These are phyloP conservation scores for Hyperoplus immaculatus DNA, from an alignment of 2,797 vertebrate genomes.

Conservation along the genomic window DNA sequence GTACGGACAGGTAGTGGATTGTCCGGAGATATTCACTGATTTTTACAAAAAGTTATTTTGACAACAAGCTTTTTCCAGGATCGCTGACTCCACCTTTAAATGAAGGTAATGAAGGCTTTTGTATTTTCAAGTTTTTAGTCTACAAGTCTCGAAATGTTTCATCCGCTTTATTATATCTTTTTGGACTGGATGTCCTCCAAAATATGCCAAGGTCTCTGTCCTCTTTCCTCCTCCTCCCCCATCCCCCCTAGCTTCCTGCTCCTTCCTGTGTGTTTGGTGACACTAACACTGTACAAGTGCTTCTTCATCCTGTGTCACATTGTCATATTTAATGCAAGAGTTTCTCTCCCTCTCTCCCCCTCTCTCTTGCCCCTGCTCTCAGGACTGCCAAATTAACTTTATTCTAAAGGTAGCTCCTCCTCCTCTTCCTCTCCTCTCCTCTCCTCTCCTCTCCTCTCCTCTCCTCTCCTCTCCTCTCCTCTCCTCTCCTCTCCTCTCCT, in stretches of 20 bases:
- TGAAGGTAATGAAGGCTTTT: not conserved
- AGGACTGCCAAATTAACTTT: conserved; percentile 84
- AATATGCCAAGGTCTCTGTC: conserved; percentile 32
- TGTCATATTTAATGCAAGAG: conserved; percentile 77
- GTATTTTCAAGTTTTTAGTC: not conserved
- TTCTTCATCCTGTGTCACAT: conserved; percentile 66
- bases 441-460: not conserved
- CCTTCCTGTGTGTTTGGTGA: conserved; percentile 72
- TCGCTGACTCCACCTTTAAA: too few species aligned
- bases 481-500: not conserved
- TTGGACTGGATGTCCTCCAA: conserved; percentile 19
- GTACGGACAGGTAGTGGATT: too few species aligned
- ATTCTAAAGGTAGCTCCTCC: conserved; percentile 78
- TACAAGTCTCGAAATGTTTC: conserved; percentile 15
- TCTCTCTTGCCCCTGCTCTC: conserved; percentile 71
- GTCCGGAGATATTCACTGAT: too few species aligned
- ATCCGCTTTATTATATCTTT: conserved; percentile 12
- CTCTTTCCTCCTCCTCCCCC: conserved; percentile 41
- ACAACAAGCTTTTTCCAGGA: too few species aligned
- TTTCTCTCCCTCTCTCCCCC: conserved; percentile 75
- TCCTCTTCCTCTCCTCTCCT: conserved; percentile 7
- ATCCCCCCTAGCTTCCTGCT: conserved; percentile 55
- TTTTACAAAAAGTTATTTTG: too few species aligned
- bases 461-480: not conserved
- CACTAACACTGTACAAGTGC: conserved; percentile 68